Evolutionary conservation across 2,888 invertebrate species (phyloP).

Genomic region (Diaperis boleti): DNA sequence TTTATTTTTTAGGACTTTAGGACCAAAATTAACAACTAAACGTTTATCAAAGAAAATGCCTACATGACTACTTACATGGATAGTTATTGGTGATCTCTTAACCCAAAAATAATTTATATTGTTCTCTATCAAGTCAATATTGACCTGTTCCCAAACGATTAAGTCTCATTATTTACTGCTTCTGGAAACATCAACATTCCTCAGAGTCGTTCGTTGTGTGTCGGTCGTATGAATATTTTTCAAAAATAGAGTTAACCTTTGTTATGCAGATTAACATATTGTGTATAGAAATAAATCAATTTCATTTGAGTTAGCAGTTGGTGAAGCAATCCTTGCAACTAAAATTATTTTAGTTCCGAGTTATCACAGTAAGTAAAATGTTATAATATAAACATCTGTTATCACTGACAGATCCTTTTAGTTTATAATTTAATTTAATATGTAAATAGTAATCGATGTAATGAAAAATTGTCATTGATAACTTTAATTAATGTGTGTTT

Average conservation of each 20-base stretch:
- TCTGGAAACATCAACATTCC: background rate
- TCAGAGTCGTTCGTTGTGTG: slow-evolving; percentile 9
- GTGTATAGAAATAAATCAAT: background rate
- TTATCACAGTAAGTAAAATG: background rate
- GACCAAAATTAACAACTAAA: no score
- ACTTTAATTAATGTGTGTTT: background rate
- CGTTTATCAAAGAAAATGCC: no score
- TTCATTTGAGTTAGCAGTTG: background rate
- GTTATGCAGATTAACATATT: slow-evolving; percentile 16
- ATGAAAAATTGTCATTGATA: no score
- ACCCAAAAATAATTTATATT: background rate
- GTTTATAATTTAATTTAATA: no score
- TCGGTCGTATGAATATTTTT: slow-evolving; percentile 7
- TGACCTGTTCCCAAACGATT: background rate
- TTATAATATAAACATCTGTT: background rate
- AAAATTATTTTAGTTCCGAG: background rate
- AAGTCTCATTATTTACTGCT: background rate
- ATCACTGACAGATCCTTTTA: background rate
- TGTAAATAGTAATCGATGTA: no score
- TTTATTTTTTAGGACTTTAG: no score
- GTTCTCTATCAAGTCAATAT: slow-evolving; percentile 5
- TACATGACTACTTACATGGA: no score
- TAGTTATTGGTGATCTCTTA: no score
- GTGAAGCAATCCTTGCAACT: background rate
- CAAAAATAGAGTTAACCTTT: slow-evolving; percentile 29